Evolutionary conservation across 2,113 vertebrate species (phyloP), one percentile per base, ranked within the genome.

Genomic region (Syngnathus typhle): DNA sequence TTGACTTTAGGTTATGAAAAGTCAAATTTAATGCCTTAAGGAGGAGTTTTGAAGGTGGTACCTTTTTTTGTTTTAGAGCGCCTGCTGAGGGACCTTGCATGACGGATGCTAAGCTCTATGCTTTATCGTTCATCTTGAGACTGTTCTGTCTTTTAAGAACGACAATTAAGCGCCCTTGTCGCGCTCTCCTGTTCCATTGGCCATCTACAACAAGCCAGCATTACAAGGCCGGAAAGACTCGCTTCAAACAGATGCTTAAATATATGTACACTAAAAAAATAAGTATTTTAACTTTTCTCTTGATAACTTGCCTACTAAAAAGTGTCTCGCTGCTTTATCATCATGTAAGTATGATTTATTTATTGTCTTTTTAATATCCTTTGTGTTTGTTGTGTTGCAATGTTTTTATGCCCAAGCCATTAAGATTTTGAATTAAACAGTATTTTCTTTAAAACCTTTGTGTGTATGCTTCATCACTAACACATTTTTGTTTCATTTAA

Each of bases 351-450:
- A 87, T 74, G 73, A 83, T 84, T 89, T 87, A 89, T 89, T 89
- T 88, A 89, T 89, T 89, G 80, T 84, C 81, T 88, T 84, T 86
- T 88, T 86, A 89, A 88, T 86, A 85, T 85, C 81, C 80, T 84
- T 73, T 71, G 77, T 75, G 79, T 86, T 86, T 51, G 73, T 88
- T 88, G 77, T 86, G 83, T 88, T 83, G 83, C 84, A 77, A 88
- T 87, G 84, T 85, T 83, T 81, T 84, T 81, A 88, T 85, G 84
- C 84, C 86, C 84, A 87, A 89, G 88, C 88, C 87, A 89, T 89
- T 88, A 89, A 89, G 84, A 89, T 88, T 88, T 89, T 85, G 83
- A 86, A 89, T 88, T 89, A 89, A 89, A 89, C 88, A 81, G 83
- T 89, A 89, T 89, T 89, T 89, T 88, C 85, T 85, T 84, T 89